Evolutionary conservation across 1,140 invertebrate species (phyloP), one percentile per base, ranked within the genome.

Genomic region (Potamilus streckersoni): DNA sequence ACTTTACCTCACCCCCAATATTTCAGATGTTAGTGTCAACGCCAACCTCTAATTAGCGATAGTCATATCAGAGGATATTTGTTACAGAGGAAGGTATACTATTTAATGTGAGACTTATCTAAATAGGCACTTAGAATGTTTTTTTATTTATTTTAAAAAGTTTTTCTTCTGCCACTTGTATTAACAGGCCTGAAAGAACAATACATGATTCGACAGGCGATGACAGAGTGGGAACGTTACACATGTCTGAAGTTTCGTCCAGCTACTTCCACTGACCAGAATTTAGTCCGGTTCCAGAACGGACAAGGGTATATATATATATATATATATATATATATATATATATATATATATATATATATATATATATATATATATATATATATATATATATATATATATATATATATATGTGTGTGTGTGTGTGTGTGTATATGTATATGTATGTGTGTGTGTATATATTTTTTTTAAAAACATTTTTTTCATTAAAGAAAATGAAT

Each of bases 201-300:
- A 61, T 85, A 85, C 66, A 76, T 84, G 67, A 88, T 89, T 14
- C 80, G 81, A 57, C 80, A 78, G 38, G 79, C 85, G 12, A 85
- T 89, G 83, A 82, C 82, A 12, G 86, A 87, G 63, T 89, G 86
- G 85, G 85, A 87, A 63, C 78, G 82, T 20, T 86, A 89, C 82
- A 88, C 87, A 0, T 89, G 87, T 69, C 61, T 89, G 3, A 81
- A 73, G 58, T 87, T 89, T 67, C 59, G 81, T 63, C 81, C 80
- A 5, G 82, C 83, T 31, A 75, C 61, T 8, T 62, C 31, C 1
- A 56, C 61, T 2, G 86, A 89, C 70, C 38, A 49, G 13, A 86
- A 89, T 76, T 70, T 80, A 64, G 75, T 89, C 0, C 65, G 80
- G 15, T 86, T 89, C 67, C 83, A 87, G 63, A 85, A 88, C 68